Conservation (phyloP, 2,113 vertebrate species). For the Hyaena hyaena region DNA sequence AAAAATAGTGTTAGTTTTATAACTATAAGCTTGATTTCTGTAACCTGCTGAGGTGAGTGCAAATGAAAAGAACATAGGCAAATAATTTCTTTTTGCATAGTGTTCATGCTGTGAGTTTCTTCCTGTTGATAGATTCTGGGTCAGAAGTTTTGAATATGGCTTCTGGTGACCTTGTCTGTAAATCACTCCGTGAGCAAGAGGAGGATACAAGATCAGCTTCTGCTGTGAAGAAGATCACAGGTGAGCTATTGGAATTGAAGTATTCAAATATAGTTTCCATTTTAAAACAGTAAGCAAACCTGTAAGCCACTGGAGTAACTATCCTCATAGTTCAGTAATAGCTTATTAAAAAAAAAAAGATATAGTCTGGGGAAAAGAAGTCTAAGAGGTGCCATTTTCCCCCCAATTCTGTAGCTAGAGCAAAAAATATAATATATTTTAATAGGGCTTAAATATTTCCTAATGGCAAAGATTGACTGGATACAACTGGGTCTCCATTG, state of each 20-base stretch:
- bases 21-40: neutral
- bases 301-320: neutral
- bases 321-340: neutral
- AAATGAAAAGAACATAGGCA: constrained; percentile 13
- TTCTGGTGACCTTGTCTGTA: constrained; percentile 42
- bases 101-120: neutral
- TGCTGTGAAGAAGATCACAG: neutral
- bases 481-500: neutral
- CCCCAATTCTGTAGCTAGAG: neutral
- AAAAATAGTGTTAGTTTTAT: neutral
- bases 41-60: neutral
- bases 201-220: neutral
- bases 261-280: neutral
- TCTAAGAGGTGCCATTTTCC: neutral
- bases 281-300: neutral
- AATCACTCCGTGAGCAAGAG: constrained; percentile 34
- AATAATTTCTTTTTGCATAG: constrained; percentile 43
- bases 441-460: neutral
- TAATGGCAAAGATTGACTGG: neutral
- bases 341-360: neutral
- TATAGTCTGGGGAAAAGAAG: neutral
- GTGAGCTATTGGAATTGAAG: neutral
- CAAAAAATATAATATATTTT: neutral
- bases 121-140: constrained; percentile 65
- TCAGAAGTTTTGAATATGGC: constrained; percentile 68